phyloP scores from a whole-genome alignment of 2,888 invertebrate genomes.

The Ochropacha duplaris region DNA sequence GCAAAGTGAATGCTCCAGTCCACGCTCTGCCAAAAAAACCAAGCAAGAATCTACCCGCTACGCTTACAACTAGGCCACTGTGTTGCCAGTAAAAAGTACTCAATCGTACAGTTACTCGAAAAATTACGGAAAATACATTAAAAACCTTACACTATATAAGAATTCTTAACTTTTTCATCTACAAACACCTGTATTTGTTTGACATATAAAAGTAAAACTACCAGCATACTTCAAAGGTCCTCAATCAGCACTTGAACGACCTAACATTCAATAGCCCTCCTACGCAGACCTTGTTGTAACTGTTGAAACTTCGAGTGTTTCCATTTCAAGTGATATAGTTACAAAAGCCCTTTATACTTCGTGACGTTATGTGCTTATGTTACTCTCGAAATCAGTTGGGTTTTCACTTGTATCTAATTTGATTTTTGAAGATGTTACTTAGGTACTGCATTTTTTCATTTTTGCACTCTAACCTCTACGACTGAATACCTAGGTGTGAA shows the following conservation, averaged over 20 bases:
- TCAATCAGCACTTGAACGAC: constrained; percentile 4
- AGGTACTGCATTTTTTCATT: neutral
- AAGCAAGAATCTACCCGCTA: too few species aligned
- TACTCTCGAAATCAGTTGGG: neutral
- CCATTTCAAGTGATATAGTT: constrained; percentile 6
- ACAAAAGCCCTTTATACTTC: neutral
- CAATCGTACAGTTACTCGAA: too few species aligned
- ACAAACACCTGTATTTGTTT: neutral
- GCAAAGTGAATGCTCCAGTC: too few species aligned
- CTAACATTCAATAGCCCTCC: constrained; percentile 2
- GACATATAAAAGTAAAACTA: neutral
- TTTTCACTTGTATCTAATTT: neutral
- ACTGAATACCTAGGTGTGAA: too few species aligned
- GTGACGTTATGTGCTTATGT: neutral
- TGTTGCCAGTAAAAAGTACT: too few species aligned
- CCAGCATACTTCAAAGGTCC: neutral
- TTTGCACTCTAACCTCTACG: too few species aligned
- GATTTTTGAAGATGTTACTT: neutral
- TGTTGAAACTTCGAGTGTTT: constrained; percentile 5
- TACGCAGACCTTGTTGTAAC: neutral
- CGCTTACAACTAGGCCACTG: too few species aligned
- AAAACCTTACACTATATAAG: too few species aligned
- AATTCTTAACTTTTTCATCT: neutral
- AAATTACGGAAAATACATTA: too few species aligned
- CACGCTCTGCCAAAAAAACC: too few species aligned